Evolutionary conservation across 2,888 invertebrate genomes (phyloP), one percentile per base, ranked within the genome.

Genomic region (Ecliptopera silaceata): DNA sequence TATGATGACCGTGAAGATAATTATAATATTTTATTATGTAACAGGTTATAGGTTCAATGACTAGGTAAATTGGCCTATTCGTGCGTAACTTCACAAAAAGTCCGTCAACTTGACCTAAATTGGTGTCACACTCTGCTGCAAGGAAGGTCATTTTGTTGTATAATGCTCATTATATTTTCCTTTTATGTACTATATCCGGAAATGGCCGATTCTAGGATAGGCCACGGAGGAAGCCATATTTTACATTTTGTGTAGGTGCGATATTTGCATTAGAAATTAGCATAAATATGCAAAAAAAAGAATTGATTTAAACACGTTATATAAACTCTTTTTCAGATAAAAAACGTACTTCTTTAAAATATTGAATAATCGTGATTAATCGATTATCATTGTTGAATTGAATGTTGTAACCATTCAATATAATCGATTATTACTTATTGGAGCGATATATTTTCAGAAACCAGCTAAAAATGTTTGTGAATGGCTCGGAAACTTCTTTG

Each of bases 401-500:
- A n/a, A n/a, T 34, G n/a, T n/a, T 4, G 6, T 22, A 22, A 22
- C 2, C 22, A 22, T 22, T 22, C 22, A 22, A 6, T 32, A 12
- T 32, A 12, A 4, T 32, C 5, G 12, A 12, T 5, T 32, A 12
- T 32, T 12, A 31, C n/a, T 31, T 31, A 34, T 15, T 34, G 8
- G 6, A 8, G 15, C 13, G 6, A 20, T 18, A 17, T 39, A 5
- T 61, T 81, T 77, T 56, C 85, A 88, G 88, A 82, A 79, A 69
- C 78, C 80, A 56, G 42, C 89, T 4, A 80, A 79, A 53, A 89
- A 92, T 42, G 91, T 92, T 55, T 92, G 91, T 63, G 92, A 89
- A 39, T 93, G 93, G 78, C 66, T 95, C 1, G 80, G 91, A 26
- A 94, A 95, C 66, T 96, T 97, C 86, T 97, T 97, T 77, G 95